Evolutionary conservation across 1,140 invertebrate genomes (phyloP).

Genomic region (Macrocentrus cingulum): DNA sequence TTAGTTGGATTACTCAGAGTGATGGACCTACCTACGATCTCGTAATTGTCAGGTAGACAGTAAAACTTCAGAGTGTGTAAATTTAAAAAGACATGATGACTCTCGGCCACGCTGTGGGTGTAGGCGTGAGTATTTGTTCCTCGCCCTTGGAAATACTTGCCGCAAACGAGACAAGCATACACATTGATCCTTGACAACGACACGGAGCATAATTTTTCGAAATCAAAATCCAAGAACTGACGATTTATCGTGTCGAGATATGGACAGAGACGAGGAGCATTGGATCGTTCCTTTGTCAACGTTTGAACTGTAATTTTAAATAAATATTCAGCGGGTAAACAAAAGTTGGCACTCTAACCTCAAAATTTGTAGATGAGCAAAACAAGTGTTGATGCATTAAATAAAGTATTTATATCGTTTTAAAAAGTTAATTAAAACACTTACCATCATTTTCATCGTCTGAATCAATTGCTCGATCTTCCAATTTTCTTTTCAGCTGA

Average conservation of each 20-base stretch:
- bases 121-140: constrained; percentile 99
- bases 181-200: constrained; percentile 98
- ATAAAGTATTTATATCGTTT: background rate
- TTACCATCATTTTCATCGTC: constrained; percentile 41
- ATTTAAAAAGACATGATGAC: constrained; percentile 98
- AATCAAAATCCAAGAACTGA: constrained; percentile 98
- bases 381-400: constrained; percentile 17
- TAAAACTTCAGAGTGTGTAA: constrained; percentile 97
- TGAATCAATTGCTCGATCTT: constrained; percentile 32
- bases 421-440: constrained; percentile 19
- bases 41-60: constrained; percentile 99
- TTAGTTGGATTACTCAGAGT: too few species aligned
- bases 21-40: constrained; percentile 84
- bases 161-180: constrained; percentile 99
- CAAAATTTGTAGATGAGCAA: constrained; percentile 19
- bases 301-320: constrained; percentile 29
- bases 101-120: constrained; percentile 95
- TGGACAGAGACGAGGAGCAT: constrained; percentile 70
- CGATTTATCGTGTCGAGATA: constrained; percentile 97
- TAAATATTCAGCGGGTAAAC: constrained; percentile 17
- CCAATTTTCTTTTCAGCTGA: constrained; percentile 37
- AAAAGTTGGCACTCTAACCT: constrained; percentile 28
- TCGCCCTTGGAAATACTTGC: constrained; percentile 98
- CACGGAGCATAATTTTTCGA: constrained; percentile 99
- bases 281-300: constrained; percentile 25